phyloP scores from a whole-genome alignment of 2,113 vertebrate species.

The Rattus rattus region DNA sequence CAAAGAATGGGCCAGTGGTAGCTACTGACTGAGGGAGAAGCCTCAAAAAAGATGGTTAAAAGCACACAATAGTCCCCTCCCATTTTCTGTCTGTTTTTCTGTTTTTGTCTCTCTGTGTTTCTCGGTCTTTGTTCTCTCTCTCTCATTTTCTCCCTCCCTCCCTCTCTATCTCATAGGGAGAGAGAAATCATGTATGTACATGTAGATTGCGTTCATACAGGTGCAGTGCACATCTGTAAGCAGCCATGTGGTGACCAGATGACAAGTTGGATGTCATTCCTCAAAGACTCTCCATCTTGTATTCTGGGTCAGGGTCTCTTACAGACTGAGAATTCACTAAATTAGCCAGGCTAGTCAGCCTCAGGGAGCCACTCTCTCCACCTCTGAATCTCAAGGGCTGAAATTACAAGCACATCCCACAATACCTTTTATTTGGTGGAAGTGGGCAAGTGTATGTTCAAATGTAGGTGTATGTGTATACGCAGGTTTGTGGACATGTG shows the following conservation, averaged over 20 bases:
- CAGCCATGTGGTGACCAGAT: background rate
- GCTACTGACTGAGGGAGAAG: background rate
- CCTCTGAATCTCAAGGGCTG: background rate
- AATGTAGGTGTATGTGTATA: too few relatives aligned
- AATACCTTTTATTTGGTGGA: background rate
- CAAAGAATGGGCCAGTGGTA: background rate
- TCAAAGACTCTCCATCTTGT: background rate
- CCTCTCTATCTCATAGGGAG: too few relatives aligned
- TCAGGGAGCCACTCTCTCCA: background rate
- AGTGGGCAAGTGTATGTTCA: background rate
- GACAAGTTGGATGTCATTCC: background rate
- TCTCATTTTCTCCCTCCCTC: too few relatives aligned
- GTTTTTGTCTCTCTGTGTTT: background rate
- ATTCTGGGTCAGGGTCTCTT: background rate
- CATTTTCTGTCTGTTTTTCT: background rate
- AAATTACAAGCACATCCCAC: background rate
- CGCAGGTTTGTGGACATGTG: background rate
- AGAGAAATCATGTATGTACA: too few relatives aligned
- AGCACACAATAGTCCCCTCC: background rate
- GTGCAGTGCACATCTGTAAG: background rate
- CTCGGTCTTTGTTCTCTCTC: background rate
- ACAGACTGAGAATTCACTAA: background rate
- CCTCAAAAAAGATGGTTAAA: background rate
- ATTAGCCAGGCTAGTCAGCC: background rate
- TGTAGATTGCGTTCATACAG: background rate